Base-by-base conservation (phyloP, 2,888 invertebrate species). In the Drosophila nigritarsus region DNA sequence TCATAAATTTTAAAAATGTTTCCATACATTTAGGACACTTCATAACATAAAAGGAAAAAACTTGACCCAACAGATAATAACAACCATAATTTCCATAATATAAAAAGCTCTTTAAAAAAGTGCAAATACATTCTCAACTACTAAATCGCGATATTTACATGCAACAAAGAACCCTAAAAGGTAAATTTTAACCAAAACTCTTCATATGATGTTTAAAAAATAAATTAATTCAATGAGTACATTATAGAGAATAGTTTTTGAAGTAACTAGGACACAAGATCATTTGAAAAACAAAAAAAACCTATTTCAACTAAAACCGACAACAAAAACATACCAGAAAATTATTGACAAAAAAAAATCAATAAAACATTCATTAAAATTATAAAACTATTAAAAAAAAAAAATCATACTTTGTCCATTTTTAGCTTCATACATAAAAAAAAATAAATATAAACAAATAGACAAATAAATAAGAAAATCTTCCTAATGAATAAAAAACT, bases 341-440 rank as follows among this genome's bases (percentile, higher is more conserved):
- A 78, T 85, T 82, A 85, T 80, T 77, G 75, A 80, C 74, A 87
- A 73, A 75, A 49, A 75, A 79, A 73, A 85, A 72, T 70, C 48
- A 74, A 63, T 34, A 56, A 73, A 65, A 73, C 29, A 61, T 66
- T 53, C 69, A 69, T 48, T 64, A 64, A 58, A 65, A 54, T 40
- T 65, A 54, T 27, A 40, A 69, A 68, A 59, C n/a, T 54, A 65
- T 54, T 15, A 24, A 60, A 64, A 50, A 56, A n/a, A 64, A 45
- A 29, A 40, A 36, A 64, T 78, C 77, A 84, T 73, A 87, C 80
- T 84, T 87, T 87, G 85, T 87, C 83, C 82, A 87, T 86, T 82
- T 83, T 77, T 82, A 82, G 85, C 88, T 86, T 82, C 78, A 87
- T 81, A 73, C 75, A 75, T 78, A 66, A 62, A 71, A 71, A 71